Evolutionary conservation across 2,888 invertebrate species (phyloP).

Genomic region (Lochmaea crataegi): DNA sequence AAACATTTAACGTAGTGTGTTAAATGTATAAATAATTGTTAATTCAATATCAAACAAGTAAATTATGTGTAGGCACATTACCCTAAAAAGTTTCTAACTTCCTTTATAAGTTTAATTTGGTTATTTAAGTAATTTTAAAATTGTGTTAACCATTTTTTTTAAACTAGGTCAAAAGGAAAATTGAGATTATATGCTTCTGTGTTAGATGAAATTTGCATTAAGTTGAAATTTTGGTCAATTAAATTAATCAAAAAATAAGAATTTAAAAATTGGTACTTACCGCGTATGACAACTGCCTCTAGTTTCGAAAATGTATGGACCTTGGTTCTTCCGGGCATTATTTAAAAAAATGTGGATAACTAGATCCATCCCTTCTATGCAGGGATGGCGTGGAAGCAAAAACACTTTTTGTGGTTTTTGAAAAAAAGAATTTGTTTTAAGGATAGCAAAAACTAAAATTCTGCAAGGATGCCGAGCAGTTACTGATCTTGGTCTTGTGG

Average conservation of each 20-base stretch:
- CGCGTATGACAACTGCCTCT: constrained; percentile 42
- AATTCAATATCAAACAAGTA: too few relatives aligned
- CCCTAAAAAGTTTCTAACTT: too few relatives aligned
- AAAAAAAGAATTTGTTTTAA: constrained; percentile 6
- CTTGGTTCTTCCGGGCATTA: constrained; percentile 43
- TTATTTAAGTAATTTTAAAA: too few relatives aligned
- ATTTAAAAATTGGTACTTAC: constrained; percentile 24
- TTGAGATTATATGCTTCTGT: not conserved
- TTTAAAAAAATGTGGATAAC: constrained; percentile 33
- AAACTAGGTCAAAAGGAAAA: not conserved
- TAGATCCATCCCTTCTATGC: constrained; percentile 44
- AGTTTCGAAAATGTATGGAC: constrained; percentile 43
- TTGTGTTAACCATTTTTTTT: too few relatives aligned
- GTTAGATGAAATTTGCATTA: too few relatives aligned
- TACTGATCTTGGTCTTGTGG: constrained; percentile 14
- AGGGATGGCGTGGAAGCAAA: constrained; percentile 38
- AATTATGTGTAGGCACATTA: too few relatives aligned
- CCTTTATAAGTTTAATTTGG: too few relatives aligned
- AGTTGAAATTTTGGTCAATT: too few relatives aligned
- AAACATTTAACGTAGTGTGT: too few relatives aligned
- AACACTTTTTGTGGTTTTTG: constrained; percentile 29
- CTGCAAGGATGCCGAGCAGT: constrained; percentile 15
- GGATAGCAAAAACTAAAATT: constrained; percentile 18
- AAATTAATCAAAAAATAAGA: too few relatives aligned
- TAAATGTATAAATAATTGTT: too few relatives aligned